Conservation (phyloP, 2,888 invertebrate genomes). For the Linnaemya tessellans region DNA sequence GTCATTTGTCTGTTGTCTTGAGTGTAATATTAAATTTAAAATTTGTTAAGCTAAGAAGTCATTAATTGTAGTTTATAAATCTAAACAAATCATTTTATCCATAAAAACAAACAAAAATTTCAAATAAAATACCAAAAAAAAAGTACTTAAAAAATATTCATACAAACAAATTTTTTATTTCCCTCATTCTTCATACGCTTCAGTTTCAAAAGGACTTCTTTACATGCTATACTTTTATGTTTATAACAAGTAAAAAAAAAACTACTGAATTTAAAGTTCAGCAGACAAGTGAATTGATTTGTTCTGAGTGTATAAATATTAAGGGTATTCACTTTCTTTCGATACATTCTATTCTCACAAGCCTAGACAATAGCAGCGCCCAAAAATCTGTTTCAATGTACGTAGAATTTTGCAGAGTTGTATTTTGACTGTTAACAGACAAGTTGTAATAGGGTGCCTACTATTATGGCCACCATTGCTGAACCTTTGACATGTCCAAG, state of each 20-base stretch:
- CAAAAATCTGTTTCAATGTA: too few relatives aligned
- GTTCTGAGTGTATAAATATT: neutral
- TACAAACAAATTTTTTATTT: constrained; percentile 54
- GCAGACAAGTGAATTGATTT: neutral
- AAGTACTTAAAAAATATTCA: constrained; percentile 70
- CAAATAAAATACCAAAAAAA: constrained; percentile 68
- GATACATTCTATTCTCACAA: too few relatives aligned
- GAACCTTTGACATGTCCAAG: too few relatives aligned
- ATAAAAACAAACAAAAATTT: constrained; percentile 45
- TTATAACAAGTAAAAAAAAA: neutral
- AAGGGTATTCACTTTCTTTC: constrained; percentile 12
- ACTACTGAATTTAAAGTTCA: neutral
- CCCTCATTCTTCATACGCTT: constrained; percentile 39
- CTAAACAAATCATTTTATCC: constrained; percentile 58
- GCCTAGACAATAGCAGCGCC: too few relatives aligned
- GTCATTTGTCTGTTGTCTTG: constrained; percentile 62
- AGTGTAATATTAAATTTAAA: constrained; percentile 72
- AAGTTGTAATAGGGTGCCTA: too few relatives aligned
- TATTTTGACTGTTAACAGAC: too few relatives aligned
- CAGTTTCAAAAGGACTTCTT: constrained; percentile 4
- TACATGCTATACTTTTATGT: neutral
- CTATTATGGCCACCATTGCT: too few relatives aligned
- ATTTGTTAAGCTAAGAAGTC: constrained; percentile 72
- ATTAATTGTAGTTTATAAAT: constrained; percentile 71
- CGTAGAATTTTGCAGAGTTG: too few relatives aligned